phyloP scores from a whole-genome alignment of 2,113 vertebrate species.

The Ammodytes marinus region DNA sequence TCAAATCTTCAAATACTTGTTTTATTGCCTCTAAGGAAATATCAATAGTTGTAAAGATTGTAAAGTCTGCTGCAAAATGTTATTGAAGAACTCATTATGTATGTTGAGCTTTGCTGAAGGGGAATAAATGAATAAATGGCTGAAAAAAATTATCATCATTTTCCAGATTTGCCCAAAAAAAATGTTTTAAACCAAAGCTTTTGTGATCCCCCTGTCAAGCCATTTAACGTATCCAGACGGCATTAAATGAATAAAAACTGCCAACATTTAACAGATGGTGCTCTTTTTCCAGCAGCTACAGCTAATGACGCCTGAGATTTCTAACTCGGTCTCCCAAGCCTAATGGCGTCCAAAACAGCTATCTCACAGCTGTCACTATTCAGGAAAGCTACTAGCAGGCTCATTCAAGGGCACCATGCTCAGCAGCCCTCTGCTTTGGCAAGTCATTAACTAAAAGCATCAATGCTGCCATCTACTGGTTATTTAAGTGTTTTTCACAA shows the following conservation, averaged over 20 bases:
- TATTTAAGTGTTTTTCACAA: conserved; percentile 2
- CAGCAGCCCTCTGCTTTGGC: neutral
- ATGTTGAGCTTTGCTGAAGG: neutral
- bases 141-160: neutral
- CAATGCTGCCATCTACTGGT: conserved; percentile 65
- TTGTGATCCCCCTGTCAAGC: neutral
- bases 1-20: neutral
- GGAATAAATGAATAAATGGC: neutral
- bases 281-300: conserved; percentile 24
- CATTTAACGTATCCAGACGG: neutral
- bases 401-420: conserved; percentile 42
- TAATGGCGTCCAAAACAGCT: conserved; percentile 52
- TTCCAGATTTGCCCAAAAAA: neutral
- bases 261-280: conserved; percentile 52
- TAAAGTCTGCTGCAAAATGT: neutral
- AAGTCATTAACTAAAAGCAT: neutral
- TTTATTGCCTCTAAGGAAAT: neutral
- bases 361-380: conserved; percentile 58
- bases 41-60: neutral
- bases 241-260: conserved; percentile 10
- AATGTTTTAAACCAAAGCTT: neutral
- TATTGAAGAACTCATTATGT: neutral
- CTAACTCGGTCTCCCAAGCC: conserved; percentile 30
- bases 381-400: conserved; percentile 25
- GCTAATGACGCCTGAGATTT: conserved; percentile 63